These are phyloP conservation scores for Hedychridium roseum DNA, from an alignment of 2,888 invertebrate genomes.

Conservation along the genomic window DNA sequence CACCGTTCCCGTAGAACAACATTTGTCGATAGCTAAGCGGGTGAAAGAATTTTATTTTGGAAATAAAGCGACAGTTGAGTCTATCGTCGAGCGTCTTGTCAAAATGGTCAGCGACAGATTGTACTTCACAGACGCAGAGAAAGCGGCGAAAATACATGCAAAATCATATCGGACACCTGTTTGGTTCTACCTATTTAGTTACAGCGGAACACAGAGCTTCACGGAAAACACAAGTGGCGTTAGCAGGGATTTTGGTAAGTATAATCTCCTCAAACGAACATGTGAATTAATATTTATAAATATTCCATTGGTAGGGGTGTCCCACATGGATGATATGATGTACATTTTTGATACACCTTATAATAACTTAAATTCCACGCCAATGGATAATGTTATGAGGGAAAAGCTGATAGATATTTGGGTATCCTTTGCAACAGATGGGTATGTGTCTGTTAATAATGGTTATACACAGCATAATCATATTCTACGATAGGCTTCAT, in stretches of 20 bases:
- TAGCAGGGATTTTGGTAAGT: neutral
- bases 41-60: slow-evolving; percentile 67
- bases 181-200: slow-evolving; percentile 70
- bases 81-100: slow-evolving; percentile 45
- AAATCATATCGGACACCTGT: slow-evolving; percentile 66
- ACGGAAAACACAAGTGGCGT: slow-evolving; percentile 63
- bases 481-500: neutral
- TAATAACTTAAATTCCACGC: slow-evolving; percentile 40
- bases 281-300: neutral
- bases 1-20: slow-evolving; percentile 62
- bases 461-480: neutral
- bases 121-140: slow-evolving; percentile 68
- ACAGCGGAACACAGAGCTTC: slow-evolving; percentile 67
- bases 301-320: slow-evolving; percentile 63
- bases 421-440: slow-evolving; percentile 66
- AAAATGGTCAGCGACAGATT: slow-evolving; percentile 71
- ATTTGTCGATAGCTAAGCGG: slow-evolving; percentile 62
- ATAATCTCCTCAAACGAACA: no score
- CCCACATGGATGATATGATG: slow-evolving; percentile 70
- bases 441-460: slow-evolving; percentile 56
- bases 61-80: slow-evolving; percentile 63
- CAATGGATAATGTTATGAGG: slow-evolving; percentile 64
- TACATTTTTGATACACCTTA: slow-evolving; percentile 64
- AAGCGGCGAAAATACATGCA: slow-evolving; percentile 67
- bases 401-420: slow-evolving; percentile 66